A percentile compares a stretch with the other conserved stretches of the same genome.
Evolutionary conservation across 2,113 vertebrate genomes (phyloP).

Genomic region (Trichomycterus rosablanca): DNA sequence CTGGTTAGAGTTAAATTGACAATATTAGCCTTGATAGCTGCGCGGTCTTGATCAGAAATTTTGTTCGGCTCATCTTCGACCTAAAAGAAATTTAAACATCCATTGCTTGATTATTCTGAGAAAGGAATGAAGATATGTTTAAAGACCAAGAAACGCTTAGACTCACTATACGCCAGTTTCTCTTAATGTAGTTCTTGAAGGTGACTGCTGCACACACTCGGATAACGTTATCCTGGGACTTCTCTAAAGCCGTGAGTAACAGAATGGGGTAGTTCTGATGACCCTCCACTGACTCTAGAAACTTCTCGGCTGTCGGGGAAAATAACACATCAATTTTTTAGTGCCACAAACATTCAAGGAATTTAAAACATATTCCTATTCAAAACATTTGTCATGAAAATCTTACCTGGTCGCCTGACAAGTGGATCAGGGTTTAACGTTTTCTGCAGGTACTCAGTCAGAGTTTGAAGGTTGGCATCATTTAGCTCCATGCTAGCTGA

Average conservation of each 20-base stretch:
- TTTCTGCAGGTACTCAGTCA: constrained; percentile 93
- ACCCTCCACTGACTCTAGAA: constrained; percentile 93
- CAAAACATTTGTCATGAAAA: too few species aligned
- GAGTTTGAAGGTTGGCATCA: constrained; percentile 88
- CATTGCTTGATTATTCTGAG: too few species aligned
- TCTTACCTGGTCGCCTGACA: constrained; percentile 86
- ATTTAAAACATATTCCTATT: too few species aligned
- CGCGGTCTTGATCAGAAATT: constrained; percentile 87
- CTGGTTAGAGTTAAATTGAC: constrained; percentile 97
- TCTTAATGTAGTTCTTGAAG: constrained; percentile 98
- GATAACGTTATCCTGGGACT: constrained; percentile 93
- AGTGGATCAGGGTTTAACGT: constrained; percentile 91
- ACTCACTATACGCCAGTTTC: constrained; percentile 98
- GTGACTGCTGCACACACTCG: constrained; percentile 95
- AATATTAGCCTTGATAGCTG: constrained; percentile 94
- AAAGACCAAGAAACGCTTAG: background rate
- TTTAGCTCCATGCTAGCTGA: constrained; percentile 88
- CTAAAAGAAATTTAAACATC: constrained; percentile 53
- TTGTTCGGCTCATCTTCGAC: constrained; percentile 96
- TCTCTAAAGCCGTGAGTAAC: constrained; percentile 87
- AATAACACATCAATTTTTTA: too few species aligned
- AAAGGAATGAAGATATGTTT: too few species aligned
- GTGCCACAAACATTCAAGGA: too few species aligned
- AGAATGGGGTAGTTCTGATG: constrained; percentile 92
- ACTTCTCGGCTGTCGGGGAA: constrained; percentile 83